Evolutionary conservation across 2,888 invertebrate species (phyloP).

Genomic region (Eueremaeus valkanovi): DNA sequence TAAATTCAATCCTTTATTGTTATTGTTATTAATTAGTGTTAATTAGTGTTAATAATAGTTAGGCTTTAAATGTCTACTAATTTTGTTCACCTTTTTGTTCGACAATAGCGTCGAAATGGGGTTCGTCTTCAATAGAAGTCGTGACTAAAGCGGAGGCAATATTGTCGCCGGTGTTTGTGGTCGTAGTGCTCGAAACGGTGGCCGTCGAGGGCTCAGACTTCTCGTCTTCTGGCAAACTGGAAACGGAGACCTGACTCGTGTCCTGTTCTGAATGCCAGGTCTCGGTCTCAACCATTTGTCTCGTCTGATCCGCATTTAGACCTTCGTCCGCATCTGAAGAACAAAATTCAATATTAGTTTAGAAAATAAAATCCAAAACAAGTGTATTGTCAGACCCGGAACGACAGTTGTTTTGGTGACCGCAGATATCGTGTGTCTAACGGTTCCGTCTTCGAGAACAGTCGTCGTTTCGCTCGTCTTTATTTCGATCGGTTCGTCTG

Average conservation of each 20-base stretch:
- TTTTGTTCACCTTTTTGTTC: slow-evolving; percentile 46
- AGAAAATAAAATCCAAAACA: neutral
- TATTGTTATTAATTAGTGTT: neutral
- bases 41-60: neutral
- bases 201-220: slow-evolving; percentile 46
- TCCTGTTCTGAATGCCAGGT: slow-evolving; percentile 48
- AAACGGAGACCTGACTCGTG: slow-evolving; percentile 48
- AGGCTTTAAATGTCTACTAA: neutral
- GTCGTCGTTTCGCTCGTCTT: slow-evolving; percentile 25
- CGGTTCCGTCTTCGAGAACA: slow-evolving; percentile 42
- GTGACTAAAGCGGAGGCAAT: slow-evolving; percentile 28
- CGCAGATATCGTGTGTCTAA: slow-evolving; percentile 43
- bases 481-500: slow-evolving; percentile 6
- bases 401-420: slow-evolving; percentile 42
- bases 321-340: slow-evolving; percentile 51
- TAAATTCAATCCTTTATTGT: neutral
- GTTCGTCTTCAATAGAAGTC: slow-evolving; percentile 44
- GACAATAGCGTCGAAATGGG: slow-evolving; percentile 44
- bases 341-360: neutral
- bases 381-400: neutral
- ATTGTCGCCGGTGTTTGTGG: slow-evolving; percentile 38
- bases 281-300: slow-evolving; percentile 47
- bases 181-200: slow-evolving; percentile 44
- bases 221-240: slow-evolving; percentile 48
- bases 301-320: slow-evolving; percentile 53